Evolutionary conservation across 2,888 invertebrate species (phyloP).

Genomic region (Heliconius cydno): DNA sequence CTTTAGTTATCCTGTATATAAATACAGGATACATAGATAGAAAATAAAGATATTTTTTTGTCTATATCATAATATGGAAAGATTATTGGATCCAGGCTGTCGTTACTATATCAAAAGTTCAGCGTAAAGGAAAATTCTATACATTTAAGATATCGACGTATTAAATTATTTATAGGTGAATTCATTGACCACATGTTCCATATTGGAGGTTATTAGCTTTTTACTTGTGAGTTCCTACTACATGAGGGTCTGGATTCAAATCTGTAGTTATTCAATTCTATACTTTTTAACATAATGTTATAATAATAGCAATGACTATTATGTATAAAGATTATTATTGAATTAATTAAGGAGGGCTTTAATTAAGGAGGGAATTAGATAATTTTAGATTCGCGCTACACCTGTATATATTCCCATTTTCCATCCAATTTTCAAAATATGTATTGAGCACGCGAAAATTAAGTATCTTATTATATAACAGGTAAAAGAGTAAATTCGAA

Average conservation of each 20-base stretch:
- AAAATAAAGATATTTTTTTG: no score
- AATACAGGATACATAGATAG: not conserved
- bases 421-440: no score
- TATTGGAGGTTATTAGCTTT: not conserved
- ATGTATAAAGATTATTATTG: no score
- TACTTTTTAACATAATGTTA: not conserved
- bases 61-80: not conserved
- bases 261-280: not conserved
- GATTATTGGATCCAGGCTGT: not conserved
- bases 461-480: not conserved
- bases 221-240: not conserved
- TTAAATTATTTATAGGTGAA: constrained; percentile 22
- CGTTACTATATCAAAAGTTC: constrained; percentile 14
- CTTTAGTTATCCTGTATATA: not conserved
- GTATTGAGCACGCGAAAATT: not conserved
- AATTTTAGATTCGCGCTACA: no score
- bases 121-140: constrained; percentile 24
- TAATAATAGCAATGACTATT: not conserved
- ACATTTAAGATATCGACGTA: constrained; percentile 6
- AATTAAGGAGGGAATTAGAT: no score
- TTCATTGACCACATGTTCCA: not conserved
- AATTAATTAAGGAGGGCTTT: no score
- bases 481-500: constrained; percentile 33
- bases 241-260: not conserved
- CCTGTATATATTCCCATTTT: no score